Evolutionary conservation across 1,140 invertebrate species (phyloP), one percentile per base, ranked within the genome.

Genomic region (Cotesia typhae): DNA sequence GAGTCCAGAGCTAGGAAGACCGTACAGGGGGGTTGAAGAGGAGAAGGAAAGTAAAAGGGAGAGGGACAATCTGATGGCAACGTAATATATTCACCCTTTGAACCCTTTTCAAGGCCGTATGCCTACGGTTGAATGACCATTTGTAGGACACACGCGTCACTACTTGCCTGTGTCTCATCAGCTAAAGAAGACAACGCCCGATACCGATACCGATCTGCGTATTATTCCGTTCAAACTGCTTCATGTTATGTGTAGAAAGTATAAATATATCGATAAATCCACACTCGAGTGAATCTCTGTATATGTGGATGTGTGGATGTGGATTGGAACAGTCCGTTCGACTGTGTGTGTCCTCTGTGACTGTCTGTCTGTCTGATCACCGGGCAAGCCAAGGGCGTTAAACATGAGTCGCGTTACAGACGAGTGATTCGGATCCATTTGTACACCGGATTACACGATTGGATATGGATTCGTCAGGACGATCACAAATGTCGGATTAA

Each of bases 81-180:
- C 28, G 36, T 73, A 75, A 72, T 69, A 60, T 75, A 75, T 75
- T 75, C 74, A 75, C 74, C 74, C 74, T 72, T 72, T 67, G 38
- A 65, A 63, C 64, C 52, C 64, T 60, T 60, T 67, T 60, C 14
- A 14, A 57, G 36, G 55, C 60, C 36, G 73, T 51, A 68, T 64
- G 66, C 20, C 28, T 17, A 75, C 65, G 74, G 65, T 28, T 64
- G 71, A 75, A 75, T 75, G 71, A 67, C 38, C 74, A 75, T 75
- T 75, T 75, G 67, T 66, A 67, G 74, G 70, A 66, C 70, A 70
- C 67, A 68, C 52, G 69, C 64, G 10, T 67, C 55, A 36, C 14
- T 28, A 36, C 14, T 28, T 47, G 51, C 36, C 14, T 36, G 41
- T 64, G 28, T 63, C 35, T 61, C 71, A 61, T 61, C 37, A 12